Percentiles rank a stretch among this genome's conserved stretches.
phyloP scores from a whole-genome alignment of 2,888 invertebrate species.

The Timema podura region DNA sequence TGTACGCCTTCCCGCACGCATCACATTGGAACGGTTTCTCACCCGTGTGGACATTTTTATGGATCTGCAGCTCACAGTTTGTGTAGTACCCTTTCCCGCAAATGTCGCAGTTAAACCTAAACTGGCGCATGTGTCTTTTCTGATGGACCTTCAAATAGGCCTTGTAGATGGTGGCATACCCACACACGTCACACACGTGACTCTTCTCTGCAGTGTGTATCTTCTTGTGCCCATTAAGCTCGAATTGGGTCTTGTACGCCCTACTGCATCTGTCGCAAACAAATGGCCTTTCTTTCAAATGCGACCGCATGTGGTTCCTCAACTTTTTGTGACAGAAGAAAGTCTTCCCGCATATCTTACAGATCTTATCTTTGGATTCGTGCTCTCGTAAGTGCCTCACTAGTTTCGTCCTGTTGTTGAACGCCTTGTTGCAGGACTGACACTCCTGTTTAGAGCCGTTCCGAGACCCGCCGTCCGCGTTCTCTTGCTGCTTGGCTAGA shows the following conservation, averaged over 20 bases:
- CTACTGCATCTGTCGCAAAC: constrained; percentile 38
- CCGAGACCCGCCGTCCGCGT: no score
- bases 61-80: constrained; percentile 26
- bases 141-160: constrained; percentile 27
- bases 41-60: constrained; percentile 29
- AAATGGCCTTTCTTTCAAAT: constrained; percentile 28
- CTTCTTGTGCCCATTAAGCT: constrained; percentile 26
- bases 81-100: constrained; percentile 29
- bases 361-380: constrained; percentile 21
- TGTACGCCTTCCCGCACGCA: constrained; percentile 27
- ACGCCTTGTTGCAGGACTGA: constrained; percentile 18
- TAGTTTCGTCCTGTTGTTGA: constrained; percentile 19
- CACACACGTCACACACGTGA: constrained; percentile 27
- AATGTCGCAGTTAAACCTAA: constrained; percentile 23
- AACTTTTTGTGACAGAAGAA: constrained; percentile 26
- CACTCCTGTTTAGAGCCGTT: constrained; percentile 13
- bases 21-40: constrained; percentile 27
- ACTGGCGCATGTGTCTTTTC: constrained; percentile 27
- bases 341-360: constrained; percentile 29
- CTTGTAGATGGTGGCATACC: constrained; percentile 26
- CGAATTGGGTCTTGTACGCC: constrained; percentile 28
- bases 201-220: constrained; percentile 28
- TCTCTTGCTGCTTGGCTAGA: no score
- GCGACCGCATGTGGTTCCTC: constrained; percentile 30
- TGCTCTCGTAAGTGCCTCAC: constrained; percentile 17